Conservation (phyloP, 2,888 invertebrate genomes). For the Dynastes grantii region DNA sequence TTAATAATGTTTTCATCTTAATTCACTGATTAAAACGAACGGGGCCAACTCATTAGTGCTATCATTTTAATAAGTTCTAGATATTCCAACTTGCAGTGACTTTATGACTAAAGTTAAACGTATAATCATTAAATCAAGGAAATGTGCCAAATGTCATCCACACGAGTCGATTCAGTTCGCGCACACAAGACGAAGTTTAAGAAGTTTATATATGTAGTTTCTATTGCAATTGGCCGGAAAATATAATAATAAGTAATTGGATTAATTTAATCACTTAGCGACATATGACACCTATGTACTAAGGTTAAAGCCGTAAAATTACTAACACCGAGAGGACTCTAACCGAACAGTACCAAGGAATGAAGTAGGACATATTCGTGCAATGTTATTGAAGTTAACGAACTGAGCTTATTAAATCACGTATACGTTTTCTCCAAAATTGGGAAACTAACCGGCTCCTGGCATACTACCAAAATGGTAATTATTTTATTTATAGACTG, state of each 20-base stretch:
- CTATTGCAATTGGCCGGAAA: constrained; percentile 1
- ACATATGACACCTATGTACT: constrained; percentile 12
- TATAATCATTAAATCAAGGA: constrained; percentile 33
- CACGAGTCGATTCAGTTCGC: constrained; percentile 22
- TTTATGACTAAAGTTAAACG: constrained; percentile 21
- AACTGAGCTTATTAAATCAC: constrained; percentile 33
- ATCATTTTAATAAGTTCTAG: constrained; percentile 4
- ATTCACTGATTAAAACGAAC: not conserved
- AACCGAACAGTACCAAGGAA: not conserved
- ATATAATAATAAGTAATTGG: constrained; percentile 21
- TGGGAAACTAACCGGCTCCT: constrained; percentile 38
- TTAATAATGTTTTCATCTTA: not conserved
- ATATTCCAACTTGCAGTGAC: constrained; percentile 12
- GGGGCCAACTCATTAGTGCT: not conserved
- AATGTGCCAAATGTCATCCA: constrained; percentile 23
- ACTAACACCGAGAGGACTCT: not conserved
- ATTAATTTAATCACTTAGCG: constrained; percentile 23
- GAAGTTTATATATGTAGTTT: constrained; percentile 24
- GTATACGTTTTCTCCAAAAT: constrained; percentile 46
- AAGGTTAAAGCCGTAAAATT: not conserved
- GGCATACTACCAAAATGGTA: constrained; percentile 50
- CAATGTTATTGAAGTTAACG: constrained; percentile 22
- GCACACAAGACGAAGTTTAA: constrained; percentile 15
- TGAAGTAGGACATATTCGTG: not conserved
- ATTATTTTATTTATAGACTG: constrained; percentile 51